phyloP scores from a whole-genome alignment of 2,113 vertebrate genomes.

The Mus pahari region DNA sequence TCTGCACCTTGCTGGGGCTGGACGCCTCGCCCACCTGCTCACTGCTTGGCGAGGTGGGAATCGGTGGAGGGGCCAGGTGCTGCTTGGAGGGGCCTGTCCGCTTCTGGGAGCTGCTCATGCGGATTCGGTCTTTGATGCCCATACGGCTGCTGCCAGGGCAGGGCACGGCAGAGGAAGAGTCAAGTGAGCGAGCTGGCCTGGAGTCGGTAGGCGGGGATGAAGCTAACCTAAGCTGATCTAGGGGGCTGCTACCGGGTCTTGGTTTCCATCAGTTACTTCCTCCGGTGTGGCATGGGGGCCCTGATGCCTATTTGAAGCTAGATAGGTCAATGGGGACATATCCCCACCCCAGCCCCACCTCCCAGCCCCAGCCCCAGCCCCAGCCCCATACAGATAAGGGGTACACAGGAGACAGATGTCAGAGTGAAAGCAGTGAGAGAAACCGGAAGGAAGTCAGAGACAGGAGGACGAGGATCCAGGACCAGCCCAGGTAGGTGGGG shows the following conservation, averaged over 20 bases:
- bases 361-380: slow-evolving; percentile 34
- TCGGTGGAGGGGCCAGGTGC: slow-evolving; percentile 87
- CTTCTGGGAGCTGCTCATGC: slow-evolving; percentile 92
- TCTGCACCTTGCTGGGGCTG: slow-evolving; percentile 97
- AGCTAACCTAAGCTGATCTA: slow-evolving; percentile 18
- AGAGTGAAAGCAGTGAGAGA: slow-evolving; percentile 64
- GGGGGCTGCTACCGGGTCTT: slow-evolving; percentile 13
- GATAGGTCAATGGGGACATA: not conserved
- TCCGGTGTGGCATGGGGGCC: not conserved
- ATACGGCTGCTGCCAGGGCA: slow-evolving; percentile 90
- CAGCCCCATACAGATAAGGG: slow-evolving; percentile 67
- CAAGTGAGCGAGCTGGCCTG: slow-evolving; percentile 13
- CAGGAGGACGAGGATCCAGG: slow-evolving; percentile 47
- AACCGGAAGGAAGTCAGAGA: slow-evolving; percentile 59
- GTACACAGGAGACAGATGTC: slow-evolving; percentile 76
- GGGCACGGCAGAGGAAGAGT: slow-evolving; percentile 7
- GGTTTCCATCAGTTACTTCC: slow-evolving; percentile 20
- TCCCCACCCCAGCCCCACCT: not conserved
- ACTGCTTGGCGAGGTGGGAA: slow-evolving; percentile 89
- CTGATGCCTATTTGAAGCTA: slow-evolving; percentile 40
- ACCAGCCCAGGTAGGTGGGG: not conserved
- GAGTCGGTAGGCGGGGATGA: not conserved
- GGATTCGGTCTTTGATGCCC: slow-evolving; percentile 96
- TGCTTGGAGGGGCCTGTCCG: slow-evolving; percentile 87
- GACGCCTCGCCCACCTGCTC: slow-evolving; percentile 91